phyloP scores from a whole-genome alignment of 1,140 invertebrate genomes.

The Drosophila carrolli region DNA sequence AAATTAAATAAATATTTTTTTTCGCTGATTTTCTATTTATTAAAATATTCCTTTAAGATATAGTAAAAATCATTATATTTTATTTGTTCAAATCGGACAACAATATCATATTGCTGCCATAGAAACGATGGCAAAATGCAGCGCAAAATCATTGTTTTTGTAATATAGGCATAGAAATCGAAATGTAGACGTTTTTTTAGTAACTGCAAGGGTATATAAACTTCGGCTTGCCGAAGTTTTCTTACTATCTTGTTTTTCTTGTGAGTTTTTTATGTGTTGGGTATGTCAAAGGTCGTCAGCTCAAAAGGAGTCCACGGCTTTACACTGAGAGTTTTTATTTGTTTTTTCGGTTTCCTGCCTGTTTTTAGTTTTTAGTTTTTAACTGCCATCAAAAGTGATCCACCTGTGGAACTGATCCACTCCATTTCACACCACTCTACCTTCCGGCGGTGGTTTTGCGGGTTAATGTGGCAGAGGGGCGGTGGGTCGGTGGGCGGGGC shows the following conservation, averaged over 20 bases:
- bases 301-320: constrained; percentile 66
- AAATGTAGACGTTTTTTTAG: no score
- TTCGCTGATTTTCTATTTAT: no score
- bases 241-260: neutral
- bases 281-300: constrained; percentile 24
- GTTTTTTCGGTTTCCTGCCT: neutral
- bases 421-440: constrained; percentile 8
- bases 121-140: no score
- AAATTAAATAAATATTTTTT: no score
- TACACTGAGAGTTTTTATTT: constrained; percentile 42
- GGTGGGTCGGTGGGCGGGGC: neutral
- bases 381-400: constrained; percentile 44
- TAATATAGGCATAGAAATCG: no score
- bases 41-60: no score
- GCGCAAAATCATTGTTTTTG: no score
- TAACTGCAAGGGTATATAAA: no score
- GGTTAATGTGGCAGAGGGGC: constrained; percentile 7
- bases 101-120: no score
- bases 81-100: no score
- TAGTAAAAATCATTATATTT: no score
- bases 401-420: neutral
- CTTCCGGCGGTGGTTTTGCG: neutral
- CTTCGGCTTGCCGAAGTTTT: no score
- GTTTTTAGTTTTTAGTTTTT: constrained; percentile 7
- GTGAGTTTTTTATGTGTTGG: constrained; percentile 11